phyloP scores from a whole-genome alignment of 2,113 vertebrate genomes.

The Neopipo cinnamomea region DNA sequence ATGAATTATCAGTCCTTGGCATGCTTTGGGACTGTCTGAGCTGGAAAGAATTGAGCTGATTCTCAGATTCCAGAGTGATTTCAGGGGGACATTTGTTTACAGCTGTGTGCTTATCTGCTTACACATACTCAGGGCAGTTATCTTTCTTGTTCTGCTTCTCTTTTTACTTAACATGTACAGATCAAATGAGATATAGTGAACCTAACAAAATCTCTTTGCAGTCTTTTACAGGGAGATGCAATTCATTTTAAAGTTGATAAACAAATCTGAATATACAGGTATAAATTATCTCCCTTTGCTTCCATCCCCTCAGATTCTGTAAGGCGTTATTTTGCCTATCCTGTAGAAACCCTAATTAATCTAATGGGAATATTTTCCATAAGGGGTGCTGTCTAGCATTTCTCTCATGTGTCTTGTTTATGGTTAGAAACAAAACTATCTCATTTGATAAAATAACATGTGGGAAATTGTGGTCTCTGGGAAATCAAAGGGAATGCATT shows the following conservation, averaged over 20 bases:
- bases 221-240: not conserved
- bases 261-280: not conserved
- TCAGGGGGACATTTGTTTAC: not conserved
- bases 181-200: not conserved
- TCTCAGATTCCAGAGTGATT: not conserved
- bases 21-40: not conserved
- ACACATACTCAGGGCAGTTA: not conserved
- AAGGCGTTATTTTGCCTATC: not conserved
- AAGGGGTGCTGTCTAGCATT: not conserved
- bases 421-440: not conserved
- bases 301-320: not conserved
- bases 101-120: not conserved
- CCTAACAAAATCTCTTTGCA: not conserved
- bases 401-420: not conserved
- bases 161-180: not conserved
- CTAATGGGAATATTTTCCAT: constrained; percentile 20
- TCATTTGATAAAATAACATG: not conserved
- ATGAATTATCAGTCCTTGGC: not conserved
- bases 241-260: constrained; percentile 10
- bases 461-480: not conserved
- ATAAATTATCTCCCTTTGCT: not conserved
- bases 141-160: not conserved
- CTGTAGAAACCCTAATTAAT: constrained; percentile 23
- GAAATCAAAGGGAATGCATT: not conserved
- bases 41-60: not conserved